phyloP scores from a whole-genome alignment of 2,888 invertebrate species.

The Listrodromus nycthemerus region DNA sequence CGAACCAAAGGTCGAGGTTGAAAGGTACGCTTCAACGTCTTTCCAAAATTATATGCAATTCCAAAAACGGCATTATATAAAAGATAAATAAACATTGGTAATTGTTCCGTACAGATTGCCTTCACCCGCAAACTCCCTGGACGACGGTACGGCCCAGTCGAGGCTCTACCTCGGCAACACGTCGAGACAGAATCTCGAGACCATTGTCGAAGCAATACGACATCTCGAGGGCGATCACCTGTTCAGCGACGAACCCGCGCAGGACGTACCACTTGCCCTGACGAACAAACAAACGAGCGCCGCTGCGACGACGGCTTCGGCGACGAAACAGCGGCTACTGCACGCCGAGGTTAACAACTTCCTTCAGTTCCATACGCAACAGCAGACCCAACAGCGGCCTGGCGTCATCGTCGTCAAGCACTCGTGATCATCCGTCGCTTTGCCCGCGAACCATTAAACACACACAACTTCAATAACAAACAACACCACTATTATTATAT shows the following conservation, averaged over 20 bases:
- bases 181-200: constrained; percentile 97
- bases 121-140: constrained; percentile 85
- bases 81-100: constrained; percentile 9
- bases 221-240: constrained; percentile 98
- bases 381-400: constrained; percentile 89
- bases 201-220: constrained; percentile 99
- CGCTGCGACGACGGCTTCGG: constrained; percentile 55
- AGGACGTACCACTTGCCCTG: constrained; percentile 81
- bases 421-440: constrained; percentile 84
- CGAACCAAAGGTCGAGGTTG: constrained; percentile 92
- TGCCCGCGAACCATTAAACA: constrained; percentile 72
- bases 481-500: constrained; percentile 60
- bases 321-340: constrained; percentile 82
- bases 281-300: constrained; percentile 80
- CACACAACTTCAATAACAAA: constrained; percentile 45
- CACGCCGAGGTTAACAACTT: constrained; percentile 88
- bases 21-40: constrained; percentile 78
- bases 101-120: constrained; percentile 86
- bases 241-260: constrained; percentile 91
- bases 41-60: not conserved
- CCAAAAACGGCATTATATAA: not conserved
- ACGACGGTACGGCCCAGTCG: constrained; percentile 85
- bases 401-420: constrained; percentile 97
- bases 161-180: constrained; percentile 89
- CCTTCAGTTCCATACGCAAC: constrained; percentile 87